Conservation (phyloP, 2,888 invertebrate species). For the Parasteatoda lunata region DNA sequence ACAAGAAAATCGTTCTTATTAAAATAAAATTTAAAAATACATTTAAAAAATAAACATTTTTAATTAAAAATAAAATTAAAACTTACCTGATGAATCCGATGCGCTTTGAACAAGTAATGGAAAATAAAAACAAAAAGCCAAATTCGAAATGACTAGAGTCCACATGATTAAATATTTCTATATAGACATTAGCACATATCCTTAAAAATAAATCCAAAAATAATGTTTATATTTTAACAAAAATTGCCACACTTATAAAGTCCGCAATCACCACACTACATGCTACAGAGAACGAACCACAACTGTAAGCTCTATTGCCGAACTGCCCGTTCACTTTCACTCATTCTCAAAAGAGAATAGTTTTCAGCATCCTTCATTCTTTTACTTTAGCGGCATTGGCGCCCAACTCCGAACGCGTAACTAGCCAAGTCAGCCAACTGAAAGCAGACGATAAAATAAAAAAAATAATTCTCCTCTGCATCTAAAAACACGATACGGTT, state of each 20-base stretch:
- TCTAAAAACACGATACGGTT: not conserved
- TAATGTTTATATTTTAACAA: not conserved
- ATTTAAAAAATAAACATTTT: not conserved
- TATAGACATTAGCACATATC: constrained; percentile 23
- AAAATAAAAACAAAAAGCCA: constrained; percentile 17
- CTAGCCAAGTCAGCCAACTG: constrained; percentile 53
- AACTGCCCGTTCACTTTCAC: constrained; percentile 56
- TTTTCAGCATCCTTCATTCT: constrained; percentile 21
- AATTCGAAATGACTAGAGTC: constrained; percentile 49
- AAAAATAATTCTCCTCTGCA: not conserved
- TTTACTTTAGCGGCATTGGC: constrained; percentile 40
- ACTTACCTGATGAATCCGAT: constrained; percentile 40
- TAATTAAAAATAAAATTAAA: not conserved
- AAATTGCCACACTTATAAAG: constrained; percentile 23
- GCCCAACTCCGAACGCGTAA: constrained; percentile 6
- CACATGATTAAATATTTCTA: constrained; percentile 20
- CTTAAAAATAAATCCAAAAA: not conserved
- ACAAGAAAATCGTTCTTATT: too few species aligned
- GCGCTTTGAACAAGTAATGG: constrained; percentile 25
- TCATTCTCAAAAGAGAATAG: constrained; percentile 34
- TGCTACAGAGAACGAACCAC: constrained; percentile 25
- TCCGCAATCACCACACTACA: constrained; percentile 18
- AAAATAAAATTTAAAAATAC: too few species aligned
- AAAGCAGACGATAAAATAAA: not conserved
- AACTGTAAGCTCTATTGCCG: constrained; percentile 18